phyloP scores from a whole-genome alignment of 2,888 invertebrate species.

The Latheticus oryzae region DNA sequence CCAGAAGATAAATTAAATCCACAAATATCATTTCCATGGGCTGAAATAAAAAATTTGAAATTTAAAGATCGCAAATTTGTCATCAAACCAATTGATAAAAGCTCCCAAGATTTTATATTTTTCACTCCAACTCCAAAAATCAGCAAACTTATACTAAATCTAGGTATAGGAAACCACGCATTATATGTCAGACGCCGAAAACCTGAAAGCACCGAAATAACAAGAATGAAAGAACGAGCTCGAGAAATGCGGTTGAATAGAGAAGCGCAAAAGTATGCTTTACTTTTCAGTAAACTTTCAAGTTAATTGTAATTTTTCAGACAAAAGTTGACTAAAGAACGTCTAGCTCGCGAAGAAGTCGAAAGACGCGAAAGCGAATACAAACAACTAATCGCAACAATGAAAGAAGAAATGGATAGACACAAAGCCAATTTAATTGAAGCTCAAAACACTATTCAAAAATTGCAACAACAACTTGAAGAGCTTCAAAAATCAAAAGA shows the following conservation, averaged over 20 bases:
- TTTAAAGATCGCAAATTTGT: conserved; percentile 99
- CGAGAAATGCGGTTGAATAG: conserved; percentile 91
- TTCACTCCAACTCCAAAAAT: conserved; percentile 95
- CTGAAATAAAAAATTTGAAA: conserved; percentile 98
- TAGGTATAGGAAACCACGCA: conserved; percentile 99
- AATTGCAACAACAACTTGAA: conserved; percentile 88
- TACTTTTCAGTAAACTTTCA: no score
- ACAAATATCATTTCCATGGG: conserved; percentile 99
- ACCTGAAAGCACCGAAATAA: conserved; percentile 98
- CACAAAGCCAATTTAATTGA: conserved; percentile 78
- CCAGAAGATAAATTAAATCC: conserved; percentile 97
- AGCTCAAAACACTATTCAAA: conserved; percentile 84
- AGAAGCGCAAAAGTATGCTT: conserved; percentile 84
- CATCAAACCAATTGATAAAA: conserved; percentile 98
- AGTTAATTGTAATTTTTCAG: conserved; percentile 67
- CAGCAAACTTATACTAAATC: conserved; percentile 96
- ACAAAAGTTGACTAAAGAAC: conserved; percentile 90
- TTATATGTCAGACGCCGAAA: conserved; percentile 97
- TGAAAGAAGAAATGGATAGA: conserved; percentile 94
- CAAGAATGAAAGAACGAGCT: conserved; percentile 99
- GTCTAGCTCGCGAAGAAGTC: conserved; percentile 92
- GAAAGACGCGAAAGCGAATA: conserved; percentile 96
- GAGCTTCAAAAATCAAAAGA: conserved; percentile 91
- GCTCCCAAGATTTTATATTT: conserved; percentile 98
- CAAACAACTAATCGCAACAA: conserved; percentile 86